phyloP scores from a whole-genome alignment of 2,888 invertebrate genomes.

The Cremastinae sp. region DNA sequence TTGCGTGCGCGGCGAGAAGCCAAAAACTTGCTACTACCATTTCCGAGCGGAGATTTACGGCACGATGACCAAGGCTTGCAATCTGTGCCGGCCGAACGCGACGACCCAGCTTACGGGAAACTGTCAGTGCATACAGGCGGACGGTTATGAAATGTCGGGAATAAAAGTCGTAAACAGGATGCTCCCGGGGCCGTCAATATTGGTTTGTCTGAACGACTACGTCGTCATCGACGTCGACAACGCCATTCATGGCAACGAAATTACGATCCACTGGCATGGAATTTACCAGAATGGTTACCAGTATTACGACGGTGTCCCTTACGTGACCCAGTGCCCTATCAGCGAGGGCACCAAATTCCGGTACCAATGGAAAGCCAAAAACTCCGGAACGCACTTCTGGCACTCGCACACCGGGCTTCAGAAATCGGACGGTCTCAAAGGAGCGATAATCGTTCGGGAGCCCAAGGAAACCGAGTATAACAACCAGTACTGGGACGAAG shows the following conservation, averaged over 20 bases:
- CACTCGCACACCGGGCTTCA: constrained; percentile 64
- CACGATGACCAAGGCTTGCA: constrained; percentile 81
- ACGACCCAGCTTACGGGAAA: constrained; percentile 59
- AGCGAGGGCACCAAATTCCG: constrained; percentile 88
- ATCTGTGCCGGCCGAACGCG: constrained; percentile 61
- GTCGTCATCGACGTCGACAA: constrained; percentile 93
- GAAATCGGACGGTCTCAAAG: constrained; percentile 62
- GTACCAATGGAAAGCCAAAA: constrained; percentile 59
- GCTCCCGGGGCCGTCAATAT: constrained; percentile 80
- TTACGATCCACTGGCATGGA: constrained; percentile 96
- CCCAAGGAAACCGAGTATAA: constrained; percentile 50
- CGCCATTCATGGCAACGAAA: constrained; percentile 91
- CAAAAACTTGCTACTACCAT: constrained; percentile 93
- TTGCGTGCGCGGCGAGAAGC: constrained; percentile 91
- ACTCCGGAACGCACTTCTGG: constrained; percentile 63
- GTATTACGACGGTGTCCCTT: constrained; percentile 94
- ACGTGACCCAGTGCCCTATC: constrained; percentile 94
- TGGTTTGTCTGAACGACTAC: constrained; percentile 93
- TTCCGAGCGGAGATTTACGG: constrained; percentile 94
- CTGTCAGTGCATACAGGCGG: constrained; percentile 66
- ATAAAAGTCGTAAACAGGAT: constrained; percentile 65
- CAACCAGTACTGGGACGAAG: constrained; percentile 59
- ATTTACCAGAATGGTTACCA: constrained; percentile 90
- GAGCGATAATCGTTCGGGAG: constrained; percentile 58
- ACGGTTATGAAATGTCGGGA: constrained; percentile 63